These are phyloP conservation scores for Chaenocephalus aceratus DNA, from an alignment of 2,113 vertebrate species.

Conservation along the genomic window DNA sequence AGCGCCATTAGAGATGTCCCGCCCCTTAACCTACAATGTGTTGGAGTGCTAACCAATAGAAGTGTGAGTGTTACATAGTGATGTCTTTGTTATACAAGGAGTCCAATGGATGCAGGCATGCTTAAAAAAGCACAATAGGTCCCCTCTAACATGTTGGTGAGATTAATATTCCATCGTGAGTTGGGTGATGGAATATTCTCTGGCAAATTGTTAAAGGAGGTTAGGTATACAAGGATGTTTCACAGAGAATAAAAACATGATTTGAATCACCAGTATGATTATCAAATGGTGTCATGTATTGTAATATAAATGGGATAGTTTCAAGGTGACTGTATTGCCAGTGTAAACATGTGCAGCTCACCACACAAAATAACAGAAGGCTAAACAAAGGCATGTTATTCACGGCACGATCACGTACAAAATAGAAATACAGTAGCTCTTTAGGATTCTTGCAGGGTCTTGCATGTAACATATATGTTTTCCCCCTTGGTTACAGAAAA, in stretches of 20 bases:
- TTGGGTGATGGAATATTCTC: neutral
- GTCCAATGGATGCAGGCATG: no score
- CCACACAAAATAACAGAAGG: neutral
- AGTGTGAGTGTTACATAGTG: no score
- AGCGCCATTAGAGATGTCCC: no score
- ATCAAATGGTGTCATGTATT: neutral
- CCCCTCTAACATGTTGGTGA: neutral
- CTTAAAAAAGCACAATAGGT: no score
- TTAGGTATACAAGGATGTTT: neutral
- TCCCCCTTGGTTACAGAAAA: neutral
- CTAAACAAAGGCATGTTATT: neutral
- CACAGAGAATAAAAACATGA: neutral
- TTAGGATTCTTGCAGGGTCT: no score
- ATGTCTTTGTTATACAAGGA: no score
- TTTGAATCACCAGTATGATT: neutral
- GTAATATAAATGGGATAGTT: neutral
- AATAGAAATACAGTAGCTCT: neutral
- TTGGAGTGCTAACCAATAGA: no score
- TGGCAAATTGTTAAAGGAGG: neutral
- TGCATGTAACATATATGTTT: neutral
- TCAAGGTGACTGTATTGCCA: neutral
- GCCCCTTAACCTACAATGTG: no score
- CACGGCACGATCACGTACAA: no score
- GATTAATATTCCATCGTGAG: neutral
- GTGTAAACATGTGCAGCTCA: neutral